Percentiles rank a stretch among this genome's conserved stretches.
phyloP scores from a whole-genome alignment of 2,113 vertebrate genomes.

The Bettongia penicillata region DNA sequence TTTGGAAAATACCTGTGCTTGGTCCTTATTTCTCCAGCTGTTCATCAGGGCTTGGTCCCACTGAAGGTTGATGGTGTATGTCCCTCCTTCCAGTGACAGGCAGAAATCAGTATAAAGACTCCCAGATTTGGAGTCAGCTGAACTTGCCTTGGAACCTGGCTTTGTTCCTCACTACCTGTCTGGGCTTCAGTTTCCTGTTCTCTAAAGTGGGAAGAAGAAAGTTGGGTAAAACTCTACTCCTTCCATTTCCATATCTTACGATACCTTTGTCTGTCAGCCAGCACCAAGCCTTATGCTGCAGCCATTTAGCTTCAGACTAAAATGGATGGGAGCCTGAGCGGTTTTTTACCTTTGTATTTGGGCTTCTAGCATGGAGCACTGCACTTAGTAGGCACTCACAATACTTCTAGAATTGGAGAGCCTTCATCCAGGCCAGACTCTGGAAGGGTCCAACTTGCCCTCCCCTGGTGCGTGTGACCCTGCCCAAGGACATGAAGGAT shows the following conservation, averaged over 20 bases:
- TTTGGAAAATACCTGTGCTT: conserved; percentile 29
- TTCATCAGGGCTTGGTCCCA: too few species aligned
- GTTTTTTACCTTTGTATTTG: not conserved
- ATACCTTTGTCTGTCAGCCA: not conserved
- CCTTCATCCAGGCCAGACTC: not conserved
- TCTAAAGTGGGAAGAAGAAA: not conserved
- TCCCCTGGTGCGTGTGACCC: too few species aligned
- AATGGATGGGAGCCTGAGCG: not conserved
- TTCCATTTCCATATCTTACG: not conserved
- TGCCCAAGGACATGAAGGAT: too few species aligned
- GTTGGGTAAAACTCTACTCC: not conserved
- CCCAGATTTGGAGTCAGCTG: conserved; percentile 23
- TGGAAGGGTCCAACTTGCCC: too few species aligned
- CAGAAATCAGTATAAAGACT: not conserved
- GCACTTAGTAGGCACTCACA: not conserved
- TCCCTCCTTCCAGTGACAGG: not conserved
- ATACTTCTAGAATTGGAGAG: not conserved
- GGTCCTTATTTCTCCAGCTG: conserved; percentile 5
- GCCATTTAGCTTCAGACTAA: not conserved
- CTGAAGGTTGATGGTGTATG: not conserved
- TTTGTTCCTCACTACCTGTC: not conserved
- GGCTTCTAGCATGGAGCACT: not conserved
- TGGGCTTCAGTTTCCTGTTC: not conserved
- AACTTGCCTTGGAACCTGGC: too few species aligned
- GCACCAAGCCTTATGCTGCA: too few species aligned